A percentile compares a stretch with the other conserved stretches of the same genome.
Evolutionary conservation across 2,797 vertebrate genomes (phyloP).

Genomic region (Galagoides demidoff): DNA sequence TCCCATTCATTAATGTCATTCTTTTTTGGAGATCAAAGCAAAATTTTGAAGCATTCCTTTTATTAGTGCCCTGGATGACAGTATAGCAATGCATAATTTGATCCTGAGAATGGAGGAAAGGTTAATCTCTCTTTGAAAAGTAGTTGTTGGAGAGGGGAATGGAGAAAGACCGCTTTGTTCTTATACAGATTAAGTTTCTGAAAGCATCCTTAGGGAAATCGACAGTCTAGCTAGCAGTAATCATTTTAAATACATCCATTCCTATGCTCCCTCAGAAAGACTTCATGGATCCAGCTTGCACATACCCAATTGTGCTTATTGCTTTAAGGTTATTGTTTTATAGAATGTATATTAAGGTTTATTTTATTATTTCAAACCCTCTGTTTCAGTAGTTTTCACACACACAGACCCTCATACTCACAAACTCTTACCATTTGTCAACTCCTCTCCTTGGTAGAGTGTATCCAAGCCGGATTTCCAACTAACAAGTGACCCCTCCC

Average conservation of each 20-base stretch:
- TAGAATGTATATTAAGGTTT: background rate
- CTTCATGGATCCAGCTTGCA: background rate
- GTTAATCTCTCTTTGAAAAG: conserved; percentile 13
- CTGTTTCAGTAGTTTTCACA: background rate
- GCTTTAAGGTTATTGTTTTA: background rate
- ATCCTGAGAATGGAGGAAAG: background rate
- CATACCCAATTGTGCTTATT: background rate
- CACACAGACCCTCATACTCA: background rate
- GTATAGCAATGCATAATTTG: background rate
- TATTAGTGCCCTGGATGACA: background rate
- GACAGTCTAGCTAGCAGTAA: background rate
- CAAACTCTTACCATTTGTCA: background rate
- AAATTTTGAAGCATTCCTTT: background rate
- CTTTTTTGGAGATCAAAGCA: background rate
- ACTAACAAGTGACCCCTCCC: background rate
- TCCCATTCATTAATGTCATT: background rate
- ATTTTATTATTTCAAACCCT: background rate
- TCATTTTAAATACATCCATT: background rate
- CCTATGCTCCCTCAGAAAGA: background rate
- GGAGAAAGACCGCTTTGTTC: background rate
- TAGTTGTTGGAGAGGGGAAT: background rate
- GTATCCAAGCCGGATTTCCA: background rate
- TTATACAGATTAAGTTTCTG: background rate
- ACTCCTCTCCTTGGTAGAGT: background rate
- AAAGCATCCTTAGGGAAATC: background rate